Base-by-base conservation (phyloP, 2,888 invertebrate species). In the Caenorhabditis macrosperma region DNA sequence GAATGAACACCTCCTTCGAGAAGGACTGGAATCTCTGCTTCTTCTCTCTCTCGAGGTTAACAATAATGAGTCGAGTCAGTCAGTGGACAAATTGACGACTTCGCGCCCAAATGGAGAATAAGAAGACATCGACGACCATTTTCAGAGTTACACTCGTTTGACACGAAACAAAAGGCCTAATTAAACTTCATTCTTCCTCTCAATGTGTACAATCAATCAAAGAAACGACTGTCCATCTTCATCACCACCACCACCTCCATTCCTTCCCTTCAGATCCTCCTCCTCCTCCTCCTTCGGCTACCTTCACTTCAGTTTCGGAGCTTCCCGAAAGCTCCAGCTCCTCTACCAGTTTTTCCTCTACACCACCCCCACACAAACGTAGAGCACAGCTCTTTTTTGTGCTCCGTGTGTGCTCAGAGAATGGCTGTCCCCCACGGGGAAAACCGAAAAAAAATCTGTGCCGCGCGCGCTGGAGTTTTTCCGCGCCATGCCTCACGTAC, bases 1-100 rank as follows among this genome's bases (percentile, higher is more conserved):
- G 59, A 59, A 69, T 54, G 71, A 72, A 72, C 71, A 63, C 71
- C 71, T 63, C 41, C 38, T n/a, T n/a, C n/a, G n/a, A n/a, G 57
- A 33, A 33, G 52, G 68, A 68, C 68, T 68, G 68, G 68, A 30
- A 33, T 41, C 50, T 50, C 35, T 67, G 28, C 41, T 64, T 20
- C 50, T 10, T 35, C 24, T 28, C 44, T 33, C 46, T 67, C 57
- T 57, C 67, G 67, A 67, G 67, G 67, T 55, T 67, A 67, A 57
- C 67, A 67, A 67, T 67, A 48, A 67, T 57, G 54, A 55, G 44
- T 33, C 33, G 33, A 33, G 5, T 33, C 9, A 9, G 33, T n/a
- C n/a, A 33, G 5, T 33, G 33, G 33, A 7, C 33, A 9, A 33
- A 33, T 9, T n/a, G n/a, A n/a, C n/a, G n/a, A n/a, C n/a, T n/a